Conservation (phyloP, 2,888 invertebrate genomes). For the Ferdinandea cuprea region DNA sequence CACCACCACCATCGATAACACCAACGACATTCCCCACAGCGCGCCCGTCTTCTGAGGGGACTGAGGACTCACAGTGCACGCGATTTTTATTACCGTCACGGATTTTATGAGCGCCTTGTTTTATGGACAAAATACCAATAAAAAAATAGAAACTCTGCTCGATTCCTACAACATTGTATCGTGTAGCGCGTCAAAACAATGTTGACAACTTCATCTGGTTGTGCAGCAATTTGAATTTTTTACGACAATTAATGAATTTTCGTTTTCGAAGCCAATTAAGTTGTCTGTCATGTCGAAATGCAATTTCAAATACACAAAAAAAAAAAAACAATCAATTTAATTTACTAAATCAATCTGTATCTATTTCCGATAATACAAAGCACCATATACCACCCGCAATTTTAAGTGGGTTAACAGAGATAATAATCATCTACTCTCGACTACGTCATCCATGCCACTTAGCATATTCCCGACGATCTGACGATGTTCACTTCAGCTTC, state of each 20-base stretch:
- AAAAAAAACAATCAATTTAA: constrained; percentile 30
- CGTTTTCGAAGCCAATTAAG: constrained; percentile 26
- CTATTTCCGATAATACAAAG: neutral
- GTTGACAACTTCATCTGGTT: constrained; percentile 29
- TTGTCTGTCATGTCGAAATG: constrained; percentile 49
- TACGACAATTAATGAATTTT: constrained; percentile 5
- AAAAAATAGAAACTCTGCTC: no score
- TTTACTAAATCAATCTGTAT: neutral
- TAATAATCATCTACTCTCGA: constrained; percentile 13
- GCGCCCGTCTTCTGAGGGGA: no score
- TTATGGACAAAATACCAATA: constrained; percentile 35
- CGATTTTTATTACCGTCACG: constrained; percentile 39
- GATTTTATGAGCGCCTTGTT: constrained; percentile 37
- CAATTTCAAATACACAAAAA: constrained; percentile 7
- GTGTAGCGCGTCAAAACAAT: constrained; percentile 44
- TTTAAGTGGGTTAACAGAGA: constrained; percentile 15
- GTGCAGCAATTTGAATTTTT: neutral
- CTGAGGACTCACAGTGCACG: no score
- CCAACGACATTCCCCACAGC: neutral
- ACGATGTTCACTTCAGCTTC: neutral
- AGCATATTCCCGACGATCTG: neutral
- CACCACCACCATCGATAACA: neutral
- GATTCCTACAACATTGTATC: no score
- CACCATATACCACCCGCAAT: neutral
- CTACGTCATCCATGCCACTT: neutral